Conservation (phyloP, 2,797 vertebrate species). For the Mastacembelus armatus region DNA sequence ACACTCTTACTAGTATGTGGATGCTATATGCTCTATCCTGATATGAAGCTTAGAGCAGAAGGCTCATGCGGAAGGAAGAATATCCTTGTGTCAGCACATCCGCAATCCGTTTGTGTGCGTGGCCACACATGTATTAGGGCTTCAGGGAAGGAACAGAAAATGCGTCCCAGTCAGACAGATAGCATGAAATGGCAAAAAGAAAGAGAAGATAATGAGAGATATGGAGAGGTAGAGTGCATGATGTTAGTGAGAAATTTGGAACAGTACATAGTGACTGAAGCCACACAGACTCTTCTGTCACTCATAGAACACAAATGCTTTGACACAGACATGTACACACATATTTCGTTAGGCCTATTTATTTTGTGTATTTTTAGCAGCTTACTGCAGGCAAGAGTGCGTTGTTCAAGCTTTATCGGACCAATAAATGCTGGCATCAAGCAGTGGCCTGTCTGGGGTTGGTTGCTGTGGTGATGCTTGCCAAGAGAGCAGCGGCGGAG, state of each 20-base stretch:
- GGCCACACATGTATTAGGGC: conserved; percentile 59
- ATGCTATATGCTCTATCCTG: conserved; percentile 47
- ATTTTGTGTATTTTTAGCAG: too few relatives aligned
- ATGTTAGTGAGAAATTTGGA: conserved; percentile 39
- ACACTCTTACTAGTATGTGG: conserved; percentile 49
- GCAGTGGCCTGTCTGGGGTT: conserved; percentile 57
- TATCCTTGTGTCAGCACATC: conserved; percentile 77
- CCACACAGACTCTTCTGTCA: conserved; percentile 24
- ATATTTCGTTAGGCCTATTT: conserved; percentile 49
- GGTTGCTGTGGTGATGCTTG: conserved; percentile 66
- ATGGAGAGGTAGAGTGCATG: conserved; percentile 18
- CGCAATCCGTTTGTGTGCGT: conserved; percentile 41
- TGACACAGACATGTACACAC: conserved; percentile 28
- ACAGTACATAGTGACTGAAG: conserved; percentile 39
- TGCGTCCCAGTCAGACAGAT: conserved; percentile 51
- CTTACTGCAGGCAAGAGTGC: conserved; percentile 48
- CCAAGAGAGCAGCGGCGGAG: conserved; percentile 25
- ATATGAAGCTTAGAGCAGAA: conserved; percentile 68
- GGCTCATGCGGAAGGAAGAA: conserved; percentile 63
- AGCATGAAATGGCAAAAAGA: conserved; percentile 43
- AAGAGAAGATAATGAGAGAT: conserved; percentile 43
- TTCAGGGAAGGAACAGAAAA: conserved; percentile 48
- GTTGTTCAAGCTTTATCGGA: conserved; percentile 61
- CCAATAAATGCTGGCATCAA: conserved; percentile 60
- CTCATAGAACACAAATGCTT: conserved; percentile 34